phyloP scores from a whole-genome alignment of 2,888 invertebrate species.

The Nephrotoma flavescens region DNA sequence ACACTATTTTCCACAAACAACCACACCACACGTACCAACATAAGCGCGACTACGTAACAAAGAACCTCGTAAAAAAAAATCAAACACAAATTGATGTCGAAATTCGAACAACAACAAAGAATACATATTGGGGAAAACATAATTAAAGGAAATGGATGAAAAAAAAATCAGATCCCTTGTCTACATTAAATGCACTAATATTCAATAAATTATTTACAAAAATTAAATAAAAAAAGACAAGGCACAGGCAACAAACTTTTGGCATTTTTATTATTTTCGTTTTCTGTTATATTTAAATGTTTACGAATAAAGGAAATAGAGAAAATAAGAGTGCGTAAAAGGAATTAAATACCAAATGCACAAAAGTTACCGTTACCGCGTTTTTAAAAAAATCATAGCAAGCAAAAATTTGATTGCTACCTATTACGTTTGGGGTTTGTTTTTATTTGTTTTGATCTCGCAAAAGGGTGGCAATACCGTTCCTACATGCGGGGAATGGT shows the following conservation, averaged over 20 bases:
- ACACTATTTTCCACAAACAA: not conserved
- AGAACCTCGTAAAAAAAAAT: not conserved
- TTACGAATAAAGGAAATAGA: not conserved
- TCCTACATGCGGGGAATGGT: no score
- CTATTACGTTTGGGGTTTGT: not conserved
- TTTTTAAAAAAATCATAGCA: not conserved
- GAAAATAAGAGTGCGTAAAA: not conserved
- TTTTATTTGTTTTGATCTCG: not conserved
- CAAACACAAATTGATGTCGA: not conserved
- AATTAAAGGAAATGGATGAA: not conserved
- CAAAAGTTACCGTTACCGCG: not conserved
- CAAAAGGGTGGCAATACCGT: not conserved
- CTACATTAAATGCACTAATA: not conserved
- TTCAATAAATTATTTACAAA: not conserved
- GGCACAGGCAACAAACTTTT: not conserved
- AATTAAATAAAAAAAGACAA: not conserved
- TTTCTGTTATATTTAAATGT: no score
- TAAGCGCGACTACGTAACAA: not conserved
- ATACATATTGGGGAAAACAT: not conserved
- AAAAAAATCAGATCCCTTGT: not conserved
- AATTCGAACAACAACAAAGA: not conserved
- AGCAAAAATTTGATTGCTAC: not conserved
- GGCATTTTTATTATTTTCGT: not conserved
- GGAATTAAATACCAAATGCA: not conserved
- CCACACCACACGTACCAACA: not conserved